These are phyloP conservation scores for Bubo blakistoni DNA, from an alignment of 2,113 vertebrate species.

Conservation along the genomic window DNA sequence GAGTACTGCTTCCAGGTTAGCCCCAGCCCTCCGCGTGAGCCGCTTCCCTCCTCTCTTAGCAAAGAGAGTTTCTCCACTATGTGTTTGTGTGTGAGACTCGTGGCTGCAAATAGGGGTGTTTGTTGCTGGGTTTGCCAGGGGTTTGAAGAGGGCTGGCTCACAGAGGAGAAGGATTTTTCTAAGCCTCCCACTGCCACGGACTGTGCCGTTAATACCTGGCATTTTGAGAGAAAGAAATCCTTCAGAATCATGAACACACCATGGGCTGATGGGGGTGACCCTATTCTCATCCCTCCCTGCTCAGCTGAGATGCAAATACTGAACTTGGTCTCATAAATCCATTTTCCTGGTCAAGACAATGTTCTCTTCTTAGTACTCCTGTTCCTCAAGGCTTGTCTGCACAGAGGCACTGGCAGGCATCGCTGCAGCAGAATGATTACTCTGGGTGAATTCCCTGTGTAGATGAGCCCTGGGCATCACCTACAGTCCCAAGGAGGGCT, in stretches of 20 bases:
- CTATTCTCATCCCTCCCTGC: neutral
- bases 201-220: accelerated
- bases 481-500: neutral
- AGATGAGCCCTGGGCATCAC: neutral
- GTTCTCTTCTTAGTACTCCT: neutral
- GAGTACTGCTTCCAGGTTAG: neutral
- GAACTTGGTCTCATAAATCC: neutral
- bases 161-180: neutral
- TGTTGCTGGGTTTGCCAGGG: neutral
- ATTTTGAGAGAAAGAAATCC: neutral
- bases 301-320: neutral
- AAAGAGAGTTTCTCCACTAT: neutral
- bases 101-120: neutral
- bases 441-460: neutral
- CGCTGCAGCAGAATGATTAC: neutral
- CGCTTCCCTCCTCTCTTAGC: neutral
- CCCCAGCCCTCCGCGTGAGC: accelerated
- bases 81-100: neutral
- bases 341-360: neutral
- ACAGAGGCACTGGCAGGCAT: accelerated
- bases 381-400: neutral
- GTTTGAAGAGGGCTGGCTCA: neutral
- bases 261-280: neutral
- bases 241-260: neutral
- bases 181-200: neutral